Conservation (phyloP, 2,797 vertebrate species). For the Phrynocephalus forsythii region DNA sequence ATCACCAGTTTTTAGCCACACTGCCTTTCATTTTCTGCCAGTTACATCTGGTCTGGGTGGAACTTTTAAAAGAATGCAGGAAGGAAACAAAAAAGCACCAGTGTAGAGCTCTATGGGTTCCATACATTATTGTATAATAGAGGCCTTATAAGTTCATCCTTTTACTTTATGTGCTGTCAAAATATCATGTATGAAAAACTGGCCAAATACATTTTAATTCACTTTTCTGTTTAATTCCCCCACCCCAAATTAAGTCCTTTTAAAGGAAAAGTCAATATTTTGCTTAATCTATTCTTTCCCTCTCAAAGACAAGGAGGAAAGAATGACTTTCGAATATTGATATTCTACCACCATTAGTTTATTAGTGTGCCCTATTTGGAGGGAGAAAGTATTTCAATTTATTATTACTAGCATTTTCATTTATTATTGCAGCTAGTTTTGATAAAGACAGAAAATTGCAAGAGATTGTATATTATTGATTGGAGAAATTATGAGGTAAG, state of each 20-base stretch:
- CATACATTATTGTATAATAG: not conserved
- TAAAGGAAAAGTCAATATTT: slow-evolving; percentile 49
- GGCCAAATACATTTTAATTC: slow-evolving; percentile 8
- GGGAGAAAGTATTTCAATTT: slow-evolving; percentile 59
- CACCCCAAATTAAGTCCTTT: slow-evolving; percentile 29
- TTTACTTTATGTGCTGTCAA: slow-evolving; percentile 6
- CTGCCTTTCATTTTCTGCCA: not conserved
- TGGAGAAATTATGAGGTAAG: slow-evolving; percentile 63
- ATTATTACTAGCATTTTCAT: slow-evolving; percentile 67
- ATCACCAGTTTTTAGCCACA: not conserved
- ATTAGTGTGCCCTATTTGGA: slow-evolving; percentile 61
- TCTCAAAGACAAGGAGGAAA: slow-evolving; percentile 30
- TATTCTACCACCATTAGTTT: slow-evolving; percentile 66
- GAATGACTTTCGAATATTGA: slow-evolving; percentile 47
- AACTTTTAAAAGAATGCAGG: slow-evolving; percentile 10
- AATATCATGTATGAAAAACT: slow-evolving; percentile 8
- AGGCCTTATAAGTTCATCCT: not conserved
- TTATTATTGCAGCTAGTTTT: slow-evolving; percentile 70
- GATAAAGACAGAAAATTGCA: slow-evolving; percentile 70
- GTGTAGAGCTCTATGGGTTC: not conserved
- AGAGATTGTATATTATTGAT: slow-evolving; percentile 67
- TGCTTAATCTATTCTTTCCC: slow-evolving; percentile 47
- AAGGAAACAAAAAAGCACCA: not conserved
- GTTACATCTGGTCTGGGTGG: not conserved
- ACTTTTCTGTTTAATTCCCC: slow-evolving; percentile 18